Percentiles rank a stretch among this genome's conserved stretches.
Conservation (phyloP, 2,797 vertebrate genomes). For the Pangasius larnaudii region DNA sequence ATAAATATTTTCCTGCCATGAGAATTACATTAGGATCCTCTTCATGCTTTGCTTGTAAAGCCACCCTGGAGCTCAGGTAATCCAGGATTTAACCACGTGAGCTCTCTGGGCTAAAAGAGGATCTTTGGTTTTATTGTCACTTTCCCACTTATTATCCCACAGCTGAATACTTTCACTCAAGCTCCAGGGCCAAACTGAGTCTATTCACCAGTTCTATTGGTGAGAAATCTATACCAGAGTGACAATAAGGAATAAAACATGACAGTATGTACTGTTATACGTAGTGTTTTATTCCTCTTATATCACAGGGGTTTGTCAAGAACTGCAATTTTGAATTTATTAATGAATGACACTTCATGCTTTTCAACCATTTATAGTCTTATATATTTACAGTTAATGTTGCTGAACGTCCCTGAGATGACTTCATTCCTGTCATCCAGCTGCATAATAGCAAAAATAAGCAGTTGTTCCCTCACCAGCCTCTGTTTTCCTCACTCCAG, state of each 20-base stretch:
- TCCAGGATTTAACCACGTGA: constrained; percentile 9
- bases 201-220: neutral
- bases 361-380: neutral
- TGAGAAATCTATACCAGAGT: constrained; percentile 9
- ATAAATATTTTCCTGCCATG: constrained; percentile 58
- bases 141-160: constrained; percentile 36
- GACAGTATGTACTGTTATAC: neutral
- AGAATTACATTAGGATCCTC: constrained; percentile 41
- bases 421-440: neutral
- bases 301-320: neutral
- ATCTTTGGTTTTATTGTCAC: constrained; percentile 17
- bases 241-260: neutral
- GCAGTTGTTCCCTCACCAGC: neutral
- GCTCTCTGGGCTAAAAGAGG: constrained; percentile 9
- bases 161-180: neutral
- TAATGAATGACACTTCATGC: neutral
- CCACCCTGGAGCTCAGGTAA: constrained; percentile 43
- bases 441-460: too few relatives aligned
- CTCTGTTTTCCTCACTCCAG: neutral
- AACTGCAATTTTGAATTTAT: neutral
- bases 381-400: neutral
- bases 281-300: neutral
- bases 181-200: neutral
- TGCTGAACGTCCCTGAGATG: neutral
- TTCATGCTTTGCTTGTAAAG: constrained; percentile 22